These are phyloP conservation scores for Serinus canaria DNA, from an alignment of 2,113 vertebrate genomes.

Conservation along the genomic window DNA sequence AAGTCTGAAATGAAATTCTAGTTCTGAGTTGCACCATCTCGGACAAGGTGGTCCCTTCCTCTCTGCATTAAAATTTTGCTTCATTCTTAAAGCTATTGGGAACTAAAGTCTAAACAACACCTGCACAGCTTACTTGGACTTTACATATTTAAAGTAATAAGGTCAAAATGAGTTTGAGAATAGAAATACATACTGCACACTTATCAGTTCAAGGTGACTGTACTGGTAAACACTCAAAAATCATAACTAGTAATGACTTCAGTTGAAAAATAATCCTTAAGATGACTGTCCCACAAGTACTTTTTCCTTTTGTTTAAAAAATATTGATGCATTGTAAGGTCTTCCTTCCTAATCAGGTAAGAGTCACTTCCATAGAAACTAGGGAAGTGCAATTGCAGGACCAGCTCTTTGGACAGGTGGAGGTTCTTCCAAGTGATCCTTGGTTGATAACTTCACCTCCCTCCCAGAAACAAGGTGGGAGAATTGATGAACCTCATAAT, in stretches of 20 bases:
- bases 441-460: background rate
- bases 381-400: background rate
- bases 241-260: background rate
- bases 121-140: background rate
- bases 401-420: background rate
- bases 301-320: background rate
- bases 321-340: background rate
- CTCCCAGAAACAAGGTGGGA: background rate
- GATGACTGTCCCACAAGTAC: background rate
- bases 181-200: background rate
- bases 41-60: background rate
- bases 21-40: background rate
- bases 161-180: background rate
- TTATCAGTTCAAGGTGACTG: background rate
- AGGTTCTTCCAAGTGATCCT: background rate
- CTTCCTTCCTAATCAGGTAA: background rate
- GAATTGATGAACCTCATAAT: rapidly evolving
- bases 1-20: background rate
- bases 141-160: background rate
- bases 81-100: background rate
- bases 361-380: background rate
- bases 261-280: background rate
- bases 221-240: background rate
- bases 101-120: background rate
- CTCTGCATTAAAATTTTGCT: background rate